Evolutionary conservation across 2,797 vertebrate species (phyloP).

Genomic region (Ciconia nigra): DNA sequence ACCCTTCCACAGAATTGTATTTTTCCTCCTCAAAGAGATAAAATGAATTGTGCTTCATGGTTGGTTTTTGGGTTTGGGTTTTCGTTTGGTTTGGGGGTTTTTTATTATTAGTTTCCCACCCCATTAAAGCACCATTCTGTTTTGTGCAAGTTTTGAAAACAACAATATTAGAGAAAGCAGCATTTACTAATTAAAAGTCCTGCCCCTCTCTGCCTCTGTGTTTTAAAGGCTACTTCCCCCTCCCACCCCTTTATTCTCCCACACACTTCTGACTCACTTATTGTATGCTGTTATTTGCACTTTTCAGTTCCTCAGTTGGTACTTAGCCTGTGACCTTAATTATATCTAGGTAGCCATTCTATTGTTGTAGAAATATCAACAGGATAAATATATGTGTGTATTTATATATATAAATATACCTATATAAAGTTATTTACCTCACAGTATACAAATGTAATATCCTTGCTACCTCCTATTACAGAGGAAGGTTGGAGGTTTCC

Average conservation of each 20-base stretch:
- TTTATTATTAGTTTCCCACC: not conserved
- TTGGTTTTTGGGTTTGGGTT: rapidly evolving
- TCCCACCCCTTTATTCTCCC: not conserved
- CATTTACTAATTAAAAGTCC: not conserved
- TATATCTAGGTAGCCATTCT: not conserved
- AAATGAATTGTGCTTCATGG: not conserved
- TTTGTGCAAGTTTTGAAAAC: not conserved
- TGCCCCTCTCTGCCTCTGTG: not conserved
- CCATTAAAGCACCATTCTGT: not conserved
- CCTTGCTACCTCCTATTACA: not conserved
- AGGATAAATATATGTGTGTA: not conserved
- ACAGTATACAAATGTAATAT: conserved; percentile 20
- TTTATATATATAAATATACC: not conserved
- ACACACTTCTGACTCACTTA: not conserved
- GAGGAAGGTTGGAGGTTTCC: conserved; percentile 16
- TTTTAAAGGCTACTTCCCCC: not conserved
- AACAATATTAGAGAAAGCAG: not conserved
- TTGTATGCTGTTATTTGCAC: not conserved
- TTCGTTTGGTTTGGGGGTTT: rapidly evolving
- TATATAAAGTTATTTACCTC: not conserved
- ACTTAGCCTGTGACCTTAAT: conserved; percentile 17
- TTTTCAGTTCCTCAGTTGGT: not conserved
- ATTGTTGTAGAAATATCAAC: not conserved
- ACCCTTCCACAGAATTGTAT: not conserved
- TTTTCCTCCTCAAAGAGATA: not conserved